Evolutionary conservation across 1,140 invertebrate species (phyloP), one percentile per base, ranked within the genome.

Genomic region (Heliconius congener): DNA sequence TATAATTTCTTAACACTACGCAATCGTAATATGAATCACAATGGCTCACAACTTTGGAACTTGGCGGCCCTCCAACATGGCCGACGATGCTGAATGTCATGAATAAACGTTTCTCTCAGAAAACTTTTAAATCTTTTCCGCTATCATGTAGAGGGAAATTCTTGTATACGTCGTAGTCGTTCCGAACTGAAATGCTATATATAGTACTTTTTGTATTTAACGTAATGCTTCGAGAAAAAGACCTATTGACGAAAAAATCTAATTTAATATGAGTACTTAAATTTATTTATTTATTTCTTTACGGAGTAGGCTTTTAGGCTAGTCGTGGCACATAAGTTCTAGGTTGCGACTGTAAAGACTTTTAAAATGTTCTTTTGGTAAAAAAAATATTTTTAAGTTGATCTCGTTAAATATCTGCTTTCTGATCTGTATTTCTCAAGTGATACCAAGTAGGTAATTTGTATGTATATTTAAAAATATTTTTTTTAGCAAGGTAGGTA

Each of bases 91-190:
- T 23, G 60, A 30, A 71, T 71, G 74, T 71, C 74, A 2, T 76
- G 74, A 70, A 76, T 76, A 70, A 76, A n/a, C 74, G 60, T 70
- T 76, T 76, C 66, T 46, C 60, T 30, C 19, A 27, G 60, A 76
- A 70, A 23, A 70, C 42, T 74, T 75, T 75, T 23, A 70, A 76
- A 71, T 71, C 39, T 39, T 76, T 76, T 70, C 60, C 74, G 57
- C 39, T 42, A 70, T 70, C 60, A 27, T 66, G 3, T 30, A 66
- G 60, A 66, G 27, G 13, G 60, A 16, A 66, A 66, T 66, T 66
- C 60, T 66, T 66, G 23, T 66, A 1, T 66, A 66, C 60, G 60
- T 16, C 55, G 55, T 57, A 19, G 57, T 66, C 23, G 23, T 66
- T 3, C 57, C 13, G 23, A 66, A 66, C 27, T 30, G 13, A 66